Base-by-base conservation (phyloP, 2,113 vertebrate genomes). In the Megaptera novaeangliae region DNA sequence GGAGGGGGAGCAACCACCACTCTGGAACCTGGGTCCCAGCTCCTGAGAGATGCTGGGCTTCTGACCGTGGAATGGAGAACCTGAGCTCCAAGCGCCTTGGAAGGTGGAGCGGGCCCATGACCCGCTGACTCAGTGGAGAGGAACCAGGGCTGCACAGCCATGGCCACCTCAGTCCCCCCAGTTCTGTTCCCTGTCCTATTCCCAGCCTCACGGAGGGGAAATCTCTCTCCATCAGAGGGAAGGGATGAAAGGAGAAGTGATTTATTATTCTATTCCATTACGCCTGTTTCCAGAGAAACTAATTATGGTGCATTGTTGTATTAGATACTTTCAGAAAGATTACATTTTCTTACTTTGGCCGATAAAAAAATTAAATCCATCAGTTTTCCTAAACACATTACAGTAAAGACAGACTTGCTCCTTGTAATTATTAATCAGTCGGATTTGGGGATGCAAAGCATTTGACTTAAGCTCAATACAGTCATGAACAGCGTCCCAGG, bases 321-420 rank as follows among this genome's bases (percentile, higher is more conserved):
- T 98, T 99, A 99, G 99, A 99, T 99, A 99, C 98, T 99, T 99
- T 98, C 98, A 98, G 98, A 99, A 99, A 99, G 99, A 99, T 99
- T 99, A 99, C 98, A 99, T 99, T 99, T 99, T 99, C 98, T 98
- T 98, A 99, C 98, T 98, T 99, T 98, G 98, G 98, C 99, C 98
- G 98, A 99, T 99, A 99, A 99, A 99, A 99, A 99, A 99, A 99
- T 99, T 99, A 99, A 99, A 99, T 99, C 99, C 99, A 99, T 99
- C 99, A 98, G 98, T 99, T 99, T 99, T 99, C 98, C 98, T 99
- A 99, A 99, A 99, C 98, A 99, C 97, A 99, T 99, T 99, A 98
- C 95, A 98, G 98, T 98, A 98, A 98, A 98, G 99, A 98, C 98
- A 98, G 98, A 99, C 98, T 98, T 98, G 98, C 98, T 98, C 69